phyloP scores from a whole-genome alignment of 2,113 vertebrate species.

The Limanda limanda region DNA sequence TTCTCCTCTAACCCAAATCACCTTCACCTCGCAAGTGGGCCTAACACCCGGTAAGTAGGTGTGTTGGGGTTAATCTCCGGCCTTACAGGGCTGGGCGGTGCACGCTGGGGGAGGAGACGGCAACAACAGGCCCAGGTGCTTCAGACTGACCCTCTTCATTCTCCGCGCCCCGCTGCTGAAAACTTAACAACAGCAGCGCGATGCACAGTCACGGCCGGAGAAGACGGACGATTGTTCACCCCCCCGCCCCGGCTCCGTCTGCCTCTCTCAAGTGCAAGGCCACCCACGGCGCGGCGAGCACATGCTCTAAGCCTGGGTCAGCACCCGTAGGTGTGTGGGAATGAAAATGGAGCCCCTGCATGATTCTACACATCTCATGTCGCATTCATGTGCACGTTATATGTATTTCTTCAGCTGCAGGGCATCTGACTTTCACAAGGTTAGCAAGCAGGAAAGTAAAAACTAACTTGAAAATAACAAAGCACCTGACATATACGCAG shows the following conservation, averaged over 20 bases:
- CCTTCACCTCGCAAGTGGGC: conserved; percentile 12
- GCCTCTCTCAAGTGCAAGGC: conserved; percentile 46
- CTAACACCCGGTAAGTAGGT: conserved; percentile 16
- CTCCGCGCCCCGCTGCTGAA: conserved; percentile 86
- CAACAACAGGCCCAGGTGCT: conserved; percentile 62
- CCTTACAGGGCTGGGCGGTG: conserved; percentile 47
- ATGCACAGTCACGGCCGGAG: conserved; percentile 86
- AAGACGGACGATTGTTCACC: conserved; percentile 44
- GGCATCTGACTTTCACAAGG: conserved; percentile 14
- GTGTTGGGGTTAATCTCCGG: conserved; percentile 62
- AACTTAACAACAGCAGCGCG: conserved; percentile 81
- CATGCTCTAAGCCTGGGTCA: conserved; percentile 61
- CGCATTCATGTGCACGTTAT: conserved; percentile 20
- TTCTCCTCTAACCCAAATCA: conserved; percentile 14
- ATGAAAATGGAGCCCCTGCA: conserved; percentile 14
- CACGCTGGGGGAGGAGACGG: conserved; percentile 68
- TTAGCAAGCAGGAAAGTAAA: background rate
- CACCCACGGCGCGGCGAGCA: conserved; percentile 47
- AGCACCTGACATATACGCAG: background rate
- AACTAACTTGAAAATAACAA: background rate
- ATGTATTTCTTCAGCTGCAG: background rate
- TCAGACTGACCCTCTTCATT: conserved; percentile 87
- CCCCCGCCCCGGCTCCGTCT: conserved; percentile 46
- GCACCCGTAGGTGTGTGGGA: conserved; percentile 50
- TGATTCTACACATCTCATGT: conserved; percentile 16